Evolutionary conservation across 2,888 invertebrate species (phyloP).

Genomic region (Rhagium mordax): DNA sequence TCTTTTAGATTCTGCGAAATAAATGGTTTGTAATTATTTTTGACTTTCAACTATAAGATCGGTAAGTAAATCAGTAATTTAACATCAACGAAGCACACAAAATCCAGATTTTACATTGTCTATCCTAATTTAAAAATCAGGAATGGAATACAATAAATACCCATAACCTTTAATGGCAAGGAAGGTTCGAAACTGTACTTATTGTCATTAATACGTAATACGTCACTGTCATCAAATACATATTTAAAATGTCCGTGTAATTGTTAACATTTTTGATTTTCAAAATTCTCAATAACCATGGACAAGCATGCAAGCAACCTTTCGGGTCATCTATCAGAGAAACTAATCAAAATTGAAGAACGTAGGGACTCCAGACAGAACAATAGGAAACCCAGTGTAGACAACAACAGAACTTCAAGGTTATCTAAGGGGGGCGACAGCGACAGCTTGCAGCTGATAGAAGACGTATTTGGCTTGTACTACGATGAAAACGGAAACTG

Average conservation of each 20-base stretch:
- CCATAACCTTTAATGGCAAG: too few species aligned
- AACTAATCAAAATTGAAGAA: slow-evolving; percentile 27
- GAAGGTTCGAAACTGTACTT: neutral
- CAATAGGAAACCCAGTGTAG: neutral
- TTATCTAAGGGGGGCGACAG: neutral
- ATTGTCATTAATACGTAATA: neutral
- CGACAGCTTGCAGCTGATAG: slow-evolving; percentile 54
- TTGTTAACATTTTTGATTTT: neutral
- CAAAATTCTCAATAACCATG: slow-evolving; percentile 6
- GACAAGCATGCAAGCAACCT: slow-evolving; percentile 16
- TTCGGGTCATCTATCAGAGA: slow-evolving; percentile 17
- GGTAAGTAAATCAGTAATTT: too few species aligned
- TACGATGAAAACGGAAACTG: slow-evolving; percentile 56
- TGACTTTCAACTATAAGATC: too few species aligned
- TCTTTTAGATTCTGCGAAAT: too few species aligned
- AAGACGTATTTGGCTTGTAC: slow-evolving; percentile 63
- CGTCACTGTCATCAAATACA: neutral
- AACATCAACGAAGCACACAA: too few species aligned
- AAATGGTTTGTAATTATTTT: too few species aligned
- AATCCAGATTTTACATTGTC: too few species aligned
- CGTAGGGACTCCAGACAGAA: neutral
- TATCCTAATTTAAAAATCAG: too few species aligned
- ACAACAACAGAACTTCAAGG: neutral
- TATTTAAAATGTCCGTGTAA: neutral
- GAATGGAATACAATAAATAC: too few species aligned